phyloP scores from a whole-genome alignment of 2,797 vertebrate genomes.

The Manis pentadactyla region DNA sequence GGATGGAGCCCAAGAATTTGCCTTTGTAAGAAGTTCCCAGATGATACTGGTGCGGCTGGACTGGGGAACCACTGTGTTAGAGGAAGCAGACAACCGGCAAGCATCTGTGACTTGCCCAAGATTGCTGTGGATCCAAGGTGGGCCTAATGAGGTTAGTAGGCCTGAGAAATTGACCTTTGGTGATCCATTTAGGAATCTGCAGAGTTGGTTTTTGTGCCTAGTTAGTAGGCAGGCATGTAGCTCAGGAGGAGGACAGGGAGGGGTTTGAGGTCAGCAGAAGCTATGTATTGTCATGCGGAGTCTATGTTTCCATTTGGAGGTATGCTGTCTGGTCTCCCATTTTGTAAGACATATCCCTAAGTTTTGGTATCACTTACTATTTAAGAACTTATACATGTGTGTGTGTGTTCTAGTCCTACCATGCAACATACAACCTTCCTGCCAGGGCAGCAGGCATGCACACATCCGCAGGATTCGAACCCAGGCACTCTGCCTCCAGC shows the following conservation, averaged over 20 bases:
- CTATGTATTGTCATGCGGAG: neutral
- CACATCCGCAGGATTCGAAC: neutral
- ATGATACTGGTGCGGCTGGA: neutral
- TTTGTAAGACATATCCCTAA: neutral
- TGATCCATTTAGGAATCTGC: conserved; percentile 21
- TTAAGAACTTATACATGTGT: neutral
- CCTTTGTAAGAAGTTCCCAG: conserved; percentile 34
- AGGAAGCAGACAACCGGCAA: neutral
- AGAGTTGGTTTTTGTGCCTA: conserved; percentile 25
- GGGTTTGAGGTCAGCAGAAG: neutral
- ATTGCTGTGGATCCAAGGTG: neutral
- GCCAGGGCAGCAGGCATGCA: neutral
- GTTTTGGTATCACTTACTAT: neutral
- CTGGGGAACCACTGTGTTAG: neutral
- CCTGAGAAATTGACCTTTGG: conserved; percentile 22
- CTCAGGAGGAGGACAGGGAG: neutral
- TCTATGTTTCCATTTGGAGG: neutral
- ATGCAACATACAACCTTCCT: neutral
- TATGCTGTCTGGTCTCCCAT: neutral
- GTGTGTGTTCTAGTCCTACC: neutral
- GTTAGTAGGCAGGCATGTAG: neutral
- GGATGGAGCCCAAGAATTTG: neutral
- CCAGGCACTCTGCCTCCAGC: neutral
- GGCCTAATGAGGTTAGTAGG: neutral
- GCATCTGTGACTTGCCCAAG: conserved; percentile 13